These are phyloP conservation scores for Nerophis lumbriciformis DNA, from an alignment of 2,113 vertebrate species.

Conservation along the genomic window DNA sequence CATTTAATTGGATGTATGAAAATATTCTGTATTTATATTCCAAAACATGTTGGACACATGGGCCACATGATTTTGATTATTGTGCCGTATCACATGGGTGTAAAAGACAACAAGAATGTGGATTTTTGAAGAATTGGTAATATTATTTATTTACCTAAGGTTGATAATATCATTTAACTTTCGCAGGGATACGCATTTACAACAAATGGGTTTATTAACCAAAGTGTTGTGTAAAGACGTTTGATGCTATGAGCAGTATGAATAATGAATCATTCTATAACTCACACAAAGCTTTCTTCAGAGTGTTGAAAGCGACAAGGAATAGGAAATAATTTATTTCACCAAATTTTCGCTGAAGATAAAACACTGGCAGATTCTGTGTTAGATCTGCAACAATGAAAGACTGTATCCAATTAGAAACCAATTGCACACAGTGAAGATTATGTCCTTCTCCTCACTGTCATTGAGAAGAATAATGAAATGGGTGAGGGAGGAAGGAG, in stretches of 20 bases:
- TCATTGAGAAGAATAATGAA: slow-evolving; percentile 36
- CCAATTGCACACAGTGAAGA: slow-evolving; percentile 41
- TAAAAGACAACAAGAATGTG: no score
- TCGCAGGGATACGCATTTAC: neutral
- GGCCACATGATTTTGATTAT: no score
- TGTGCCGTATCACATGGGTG: no score
- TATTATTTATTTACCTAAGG: no score
- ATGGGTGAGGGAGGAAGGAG: slow-evolving; percentile 22
- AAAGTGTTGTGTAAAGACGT: slow-evolving; percentile 12
- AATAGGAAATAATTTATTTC: slow-evolving; percentile 34
- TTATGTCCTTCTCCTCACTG: slow-evolving; percentile 36
- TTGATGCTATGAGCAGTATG: slow-evolving; percentile 22
- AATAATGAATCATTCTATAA: slow-evolving; percentile 32
- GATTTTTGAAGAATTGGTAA: no score
- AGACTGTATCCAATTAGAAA: slow-evolving; percentile 55
- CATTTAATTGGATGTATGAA: no score
- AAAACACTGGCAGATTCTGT: slow-evolving; percentile 47
- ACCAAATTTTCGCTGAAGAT: slow-evolving; percentile 30
- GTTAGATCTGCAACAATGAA: slow-evolving; percentile 29
- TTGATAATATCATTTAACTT: no score
- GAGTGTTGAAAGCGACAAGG: slow-evolving; percentile 20
- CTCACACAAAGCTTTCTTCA: slow-evolving; percentile 29
- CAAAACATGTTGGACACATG: no score
- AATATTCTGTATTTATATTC: no score
- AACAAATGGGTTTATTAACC: slow-evolving; percentile 13